Base-by-base conservation (phyloP, 2,888 invertebrate species). In the Ennomos quercinarius region DNA sequence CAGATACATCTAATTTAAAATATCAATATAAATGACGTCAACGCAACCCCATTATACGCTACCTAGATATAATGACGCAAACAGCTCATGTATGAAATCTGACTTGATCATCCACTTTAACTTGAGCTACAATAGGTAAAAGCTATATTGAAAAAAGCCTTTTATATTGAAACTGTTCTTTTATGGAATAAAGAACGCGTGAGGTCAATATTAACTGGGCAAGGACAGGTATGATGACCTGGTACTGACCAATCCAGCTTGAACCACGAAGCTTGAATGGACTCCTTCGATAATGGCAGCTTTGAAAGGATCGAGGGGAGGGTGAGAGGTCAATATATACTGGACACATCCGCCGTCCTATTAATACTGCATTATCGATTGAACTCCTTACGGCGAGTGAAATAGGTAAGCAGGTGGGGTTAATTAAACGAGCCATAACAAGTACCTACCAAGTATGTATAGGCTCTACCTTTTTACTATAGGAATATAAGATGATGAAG, bases 311-410 rank as follows among this genome's bases (percentile, higher is more conserved):
- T 34, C 9, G 17, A 46, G 10, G 13, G 35, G 35, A 36, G 12
- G 9, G 9, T 34, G 36, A 8, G 35, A 46, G 58, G 10, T 60
- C 57, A 34, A 9, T 10, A 9, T 42, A 37, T 2, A 27, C 9
- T 61, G 56, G 57, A 12, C 2, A 8, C 4, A 51, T n/a, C n/a
- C 11, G 41, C 35, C 42, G 73, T 66, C 71, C 83, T 82, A 83
- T 83, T 80, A 77, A 79, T 80, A 76, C 60, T 81, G 83, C 81
- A 75, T 59, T 74, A 83, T 79, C 72, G 81, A 83, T 62, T 70
- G 55, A 12, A 10, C 3, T 38, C 38, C 6, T 27, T 9, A 27
- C n/a, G n/a, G 36, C 36, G 8, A 10, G 50, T 44, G 10, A n/a
- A 46, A 6, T 42, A 37, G 11, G 11, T 11, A 44, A n/a, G 37